A percentile compares a stretch with the other conserved stretches of the same genome.
Conservation (phyloP, 2,113 vertebrate genomes). For the Microcebus tavaratra region DNA sequence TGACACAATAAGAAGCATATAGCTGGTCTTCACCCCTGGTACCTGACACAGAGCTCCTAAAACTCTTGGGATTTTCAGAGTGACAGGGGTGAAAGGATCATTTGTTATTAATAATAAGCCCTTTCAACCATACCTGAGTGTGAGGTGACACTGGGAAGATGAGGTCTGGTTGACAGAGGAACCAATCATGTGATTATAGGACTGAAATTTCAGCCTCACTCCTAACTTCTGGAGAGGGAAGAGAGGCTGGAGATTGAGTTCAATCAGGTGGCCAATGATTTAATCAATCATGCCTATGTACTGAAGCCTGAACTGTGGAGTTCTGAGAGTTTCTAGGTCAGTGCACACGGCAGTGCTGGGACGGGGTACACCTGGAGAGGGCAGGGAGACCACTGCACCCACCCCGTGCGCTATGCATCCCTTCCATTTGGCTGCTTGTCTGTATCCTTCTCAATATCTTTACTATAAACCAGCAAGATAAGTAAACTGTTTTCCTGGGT, state of each 20-base stretch:
- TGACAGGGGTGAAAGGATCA: background rate
- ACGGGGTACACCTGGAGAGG: too few relatives aligned
- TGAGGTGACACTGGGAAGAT: background rate
- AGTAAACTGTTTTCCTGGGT: too few relatives aligned
- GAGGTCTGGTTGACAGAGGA: background rate
- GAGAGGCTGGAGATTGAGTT: background rate
- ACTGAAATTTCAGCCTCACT: background rate
- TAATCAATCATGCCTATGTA: background rate
- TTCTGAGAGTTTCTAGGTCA: too few relatives aligned
- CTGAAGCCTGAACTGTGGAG: background rate
- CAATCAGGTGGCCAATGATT: background rate
- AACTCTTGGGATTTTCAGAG: background rate
- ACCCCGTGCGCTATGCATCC: background rate
- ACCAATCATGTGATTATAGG: background rate
- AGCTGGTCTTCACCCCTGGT: background rate
- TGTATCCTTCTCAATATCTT: background rate
- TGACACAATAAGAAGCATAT: background rate
- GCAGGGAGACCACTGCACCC: fast-evolving
- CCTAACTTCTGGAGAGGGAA: background rate
- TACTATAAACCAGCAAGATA: background rate
- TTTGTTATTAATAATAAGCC: background rate
- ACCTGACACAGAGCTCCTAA: background rate
- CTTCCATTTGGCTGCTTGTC: background rate
- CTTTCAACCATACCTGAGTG: too few relatives aligned
- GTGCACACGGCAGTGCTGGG: background rate